phyloP scores from a whole-genome alignment of 2,797 vertebrate species.

The Chrosomus eos region DNA sequence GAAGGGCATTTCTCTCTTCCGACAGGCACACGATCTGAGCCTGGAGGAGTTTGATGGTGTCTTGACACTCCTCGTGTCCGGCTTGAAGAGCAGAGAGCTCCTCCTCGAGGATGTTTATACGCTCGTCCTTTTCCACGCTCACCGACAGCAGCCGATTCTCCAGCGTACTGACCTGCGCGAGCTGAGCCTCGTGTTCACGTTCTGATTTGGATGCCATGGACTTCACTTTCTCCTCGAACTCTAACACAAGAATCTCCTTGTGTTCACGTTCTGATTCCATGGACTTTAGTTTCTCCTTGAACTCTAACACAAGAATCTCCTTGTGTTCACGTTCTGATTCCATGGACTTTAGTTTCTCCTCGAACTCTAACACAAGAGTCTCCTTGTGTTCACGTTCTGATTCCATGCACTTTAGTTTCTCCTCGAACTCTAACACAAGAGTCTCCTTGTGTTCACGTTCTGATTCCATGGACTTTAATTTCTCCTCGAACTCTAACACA shows the following conservation, averaged over 20 bases:
- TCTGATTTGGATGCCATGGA: constrained; percentile 66
- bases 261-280: constrained; percentile 64
- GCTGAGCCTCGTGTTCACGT: constrained; percentile 54
- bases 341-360: no score
- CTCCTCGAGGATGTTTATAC: constrained; percentile 68
- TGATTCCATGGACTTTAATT: constrained; percentile 65
- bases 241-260: constrained; percentile 64
- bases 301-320: constrained; percentile 68
- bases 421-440: constrained; percentile 75
- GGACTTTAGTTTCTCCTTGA: no score
- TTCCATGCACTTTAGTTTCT: no score
- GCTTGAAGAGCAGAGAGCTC: constrained; percentile 67
- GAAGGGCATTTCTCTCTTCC: constrained; percentile 71
- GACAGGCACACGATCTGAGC: constrained; percentile 63
- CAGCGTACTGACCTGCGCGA: constrained; percentile 66
- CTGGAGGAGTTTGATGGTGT: constrained; percentile 63
- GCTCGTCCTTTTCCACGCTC: constrained; percentile 71
- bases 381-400: constrained; percentile 78
- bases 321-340: constrained; percentile 63
- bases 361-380: constrained; percentile 73
- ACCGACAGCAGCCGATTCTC: constrained; percentile 74
- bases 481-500: constrained; percentile 78
- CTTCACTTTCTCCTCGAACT: constrained; percentile 75
- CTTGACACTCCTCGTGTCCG: constrained; percentile 66
- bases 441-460: constrained; percentile 67